Conservation (phyloP, 2,888 invertebrate species). For the Formica aserva region DNA sequence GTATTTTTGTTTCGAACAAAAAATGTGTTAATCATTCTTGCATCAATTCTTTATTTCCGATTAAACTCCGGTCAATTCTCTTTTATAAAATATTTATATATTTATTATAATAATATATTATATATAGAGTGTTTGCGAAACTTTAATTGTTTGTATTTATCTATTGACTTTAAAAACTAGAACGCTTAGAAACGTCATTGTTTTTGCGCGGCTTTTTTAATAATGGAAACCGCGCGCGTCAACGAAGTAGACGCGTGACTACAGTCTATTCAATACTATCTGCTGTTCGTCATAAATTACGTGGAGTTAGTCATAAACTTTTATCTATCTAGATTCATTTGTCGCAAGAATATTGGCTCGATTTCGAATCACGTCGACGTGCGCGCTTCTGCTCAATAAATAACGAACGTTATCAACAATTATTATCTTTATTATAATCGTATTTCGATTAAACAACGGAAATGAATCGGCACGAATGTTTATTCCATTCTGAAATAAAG, state of each 20-base stretch:
- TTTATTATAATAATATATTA: background rate
- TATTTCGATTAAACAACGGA: background rate
- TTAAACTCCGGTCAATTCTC: background rate
- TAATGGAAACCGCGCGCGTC: constrained; percentile 29
- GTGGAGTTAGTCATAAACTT: constrained; percentile 72
- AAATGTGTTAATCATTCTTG: background rate
- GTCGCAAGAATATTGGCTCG: constrained; percentile 43
- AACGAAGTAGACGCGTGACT: constrained; percentile 67
- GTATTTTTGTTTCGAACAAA: background rate
- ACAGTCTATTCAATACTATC: constrained; percentile 68
- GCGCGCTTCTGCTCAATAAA: constrained; percentile 37
- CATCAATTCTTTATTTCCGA: background rate
- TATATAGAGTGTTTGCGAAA: background rate
- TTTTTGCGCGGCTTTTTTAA: constrained; percentile 38
- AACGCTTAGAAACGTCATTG: background rate
- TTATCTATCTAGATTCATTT: constrained; percentile 60
- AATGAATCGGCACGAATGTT: constrained; percentile 4
- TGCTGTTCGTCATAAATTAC: constrained; percentile 67
- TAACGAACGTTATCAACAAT: constrained; percentile 44
- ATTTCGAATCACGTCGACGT: constrained; percentile 41
- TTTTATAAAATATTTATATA: background rate
- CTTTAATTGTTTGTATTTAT: background rate
- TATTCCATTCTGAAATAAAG: background rate
- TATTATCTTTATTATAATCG: constrained; percentile 38
- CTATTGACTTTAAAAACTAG: background rate